phyloP scores from a whole-genome alignment of 2,797 vertebrate genomes.

The Enteromius paludinosus region DNA sequence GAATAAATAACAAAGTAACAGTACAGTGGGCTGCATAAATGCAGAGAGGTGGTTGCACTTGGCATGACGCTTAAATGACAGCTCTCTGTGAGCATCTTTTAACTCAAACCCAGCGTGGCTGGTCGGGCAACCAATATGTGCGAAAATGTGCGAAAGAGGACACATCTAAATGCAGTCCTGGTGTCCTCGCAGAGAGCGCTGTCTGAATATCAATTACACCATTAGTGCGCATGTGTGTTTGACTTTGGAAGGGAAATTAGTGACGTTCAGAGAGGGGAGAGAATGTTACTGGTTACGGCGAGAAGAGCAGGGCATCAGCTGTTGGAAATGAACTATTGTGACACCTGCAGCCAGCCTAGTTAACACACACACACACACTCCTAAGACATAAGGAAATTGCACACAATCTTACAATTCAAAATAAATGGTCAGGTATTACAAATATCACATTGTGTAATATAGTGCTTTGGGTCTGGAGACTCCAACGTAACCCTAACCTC shows the following conservation, averaged over 20 bases:
- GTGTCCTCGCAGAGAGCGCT: constrained; percentile 85
- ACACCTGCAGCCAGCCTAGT: constrained; percentile 58
- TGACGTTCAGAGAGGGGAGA: constrained; percentile 69
- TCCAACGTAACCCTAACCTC: constrained; percentile 76
- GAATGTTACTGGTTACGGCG: constrained; percentile 70
- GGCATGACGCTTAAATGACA: constrained; percentile 15
- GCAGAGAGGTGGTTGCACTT: constrained; percentile 24
- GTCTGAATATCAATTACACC: constrained; percentile 94
- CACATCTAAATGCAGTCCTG: constrained; percentile 73
- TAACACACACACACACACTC: constrained; percentile 41
- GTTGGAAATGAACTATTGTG: constrained; percentile 67
- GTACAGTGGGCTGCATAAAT: not conserved
- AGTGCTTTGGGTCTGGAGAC: constrained; percentile 39
- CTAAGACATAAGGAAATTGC: constrained; percentile 44
- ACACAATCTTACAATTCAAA: constrained; percentile 45
- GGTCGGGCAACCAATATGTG: constrained; percentile 48
- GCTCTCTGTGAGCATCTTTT: constrained; percentile 77
- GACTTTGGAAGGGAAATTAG: constrained; percentile 96
- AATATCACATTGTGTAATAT: constrained; percentile 52
- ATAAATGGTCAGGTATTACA: constrained; percentile 16
- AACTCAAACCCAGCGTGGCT: constrained; percentile 63
- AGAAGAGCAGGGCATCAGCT: constrained; percentile 78
- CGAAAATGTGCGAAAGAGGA: constrained; percentile 26
- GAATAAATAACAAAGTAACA: not conserved
- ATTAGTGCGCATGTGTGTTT: constrained; percentile 96